Base-by-base conservation (phyloP, 2,888 invertebrate species). In the Oasisia sp. region DNA sequence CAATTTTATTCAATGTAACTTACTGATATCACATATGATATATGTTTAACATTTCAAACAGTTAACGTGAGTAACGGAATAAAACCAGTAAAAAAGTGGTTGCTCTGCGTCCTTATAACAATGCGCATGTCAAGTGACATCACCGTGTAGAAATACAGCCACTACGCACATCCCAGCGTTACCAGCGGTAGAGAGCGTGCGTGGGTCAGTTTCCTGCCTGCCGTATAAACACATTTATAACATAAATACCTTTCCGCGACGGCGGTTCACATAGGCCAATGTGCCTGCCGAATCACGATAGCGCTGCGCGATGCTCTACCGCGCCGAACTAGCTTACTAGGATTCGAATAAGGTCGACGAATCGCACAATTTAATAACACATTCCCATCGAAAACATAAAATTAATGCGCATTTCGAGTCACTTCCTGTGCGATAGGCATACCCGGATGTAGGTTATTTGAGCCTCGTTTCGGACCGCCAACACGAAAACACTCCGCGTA, bases 181-280 rank as follows among this genome's bases (percentile, higher is more conserved):
- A 74, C 74, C 74, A 74, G 50, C 50, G 50, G 50, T 50, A 38
- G 56, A 11, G 56, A 56, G 11, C 27, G n/a, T 5, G 74, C 5
- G 74, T 74, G 74, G 74, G 7, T 74, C 74, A 74, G 27, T 74
- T 74, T n/a, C 74, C 74, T 74, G 74, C n/a, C 74, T 27, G 19
- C 50, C 50, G 50, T 5, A 14, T 74, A 74, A 7, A 74, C n/a
- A 74, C 14, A 74, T 74, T 74, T 27, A 74, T 27, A 74, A 27
- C 74, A 74, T 74, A 74, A 74, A 74, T 74, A 74, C 74, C 74
- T 74, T 74, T 74, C 74, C 27, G 74, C 74, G 74, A 74, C 74
- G 74, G 74, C 74, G 14, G 7, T 74, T 74, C 74, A 19, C 74
- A 27, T 27, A 74, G 27, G 74, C 74, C 74, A 74, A 27, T 27